Conservation (phyloP, 2,797 vertebrate species). For the Alca torda region DNA sequence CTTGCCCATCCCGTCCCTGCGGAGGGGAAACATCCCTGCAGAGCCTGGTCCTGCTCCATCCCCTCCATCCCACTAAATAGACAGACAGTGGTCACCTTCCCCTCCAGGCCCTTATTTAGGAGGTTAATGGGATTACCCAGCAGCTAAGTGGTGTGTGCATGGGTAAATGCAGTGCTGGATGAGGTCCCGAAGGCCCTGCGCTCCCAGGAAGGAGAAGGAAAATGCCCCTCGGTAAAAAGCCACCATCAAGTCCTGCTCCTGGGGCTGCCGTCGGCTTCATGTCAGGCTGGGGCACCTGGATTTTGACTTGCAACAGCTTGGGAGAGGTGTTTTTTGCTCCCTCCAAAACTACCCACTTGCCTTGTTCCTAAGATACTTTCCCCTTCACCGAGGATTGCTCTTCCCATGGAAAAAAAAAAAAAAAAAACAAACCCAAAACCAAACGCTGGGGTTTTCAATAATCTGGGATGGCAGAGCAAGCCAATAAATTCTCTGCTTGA, state of each 20-base stretch:
- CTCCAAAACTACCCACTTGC: not conserved
- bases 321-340: not conserved
- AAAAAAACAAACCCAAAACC: not conserved
- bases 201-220: not conserved
- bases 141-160: not conserved
- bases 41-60: fast-evolving
- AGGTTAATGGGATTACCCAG: not conserved
- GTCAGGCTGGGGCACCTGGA: not conserved
- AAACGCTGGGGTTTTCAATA: slow-evolving; percentile 26
- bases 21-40: not conserved
- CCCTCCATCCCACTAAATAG: not conserved
- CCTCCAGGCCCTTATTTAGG: not conserved
- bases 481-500: slow-evolving; percentile 71
- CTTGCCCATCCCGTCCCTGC: fast-evolving
- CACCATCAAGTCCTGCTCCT: not conserved
- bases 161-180: not conserved
- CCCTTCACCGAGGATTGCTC: not conserved
- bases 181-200: not conserved
- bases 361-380: slow-evolving; percentile 9
- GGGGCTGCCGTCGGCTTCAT: fast-evolving
- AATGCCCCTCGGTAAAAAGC: not conserved
- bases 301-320: not conserved
- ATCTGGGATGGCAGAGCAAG: slow-evolving; percentile 34
- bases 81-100: not conserved
- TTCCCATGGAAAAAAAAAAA: not conserved